These are phyloP conservation scores for Falco berigora DNA, from an alignment of 2,797 vertebrate species.

Conservation along the genomic window DNA sequence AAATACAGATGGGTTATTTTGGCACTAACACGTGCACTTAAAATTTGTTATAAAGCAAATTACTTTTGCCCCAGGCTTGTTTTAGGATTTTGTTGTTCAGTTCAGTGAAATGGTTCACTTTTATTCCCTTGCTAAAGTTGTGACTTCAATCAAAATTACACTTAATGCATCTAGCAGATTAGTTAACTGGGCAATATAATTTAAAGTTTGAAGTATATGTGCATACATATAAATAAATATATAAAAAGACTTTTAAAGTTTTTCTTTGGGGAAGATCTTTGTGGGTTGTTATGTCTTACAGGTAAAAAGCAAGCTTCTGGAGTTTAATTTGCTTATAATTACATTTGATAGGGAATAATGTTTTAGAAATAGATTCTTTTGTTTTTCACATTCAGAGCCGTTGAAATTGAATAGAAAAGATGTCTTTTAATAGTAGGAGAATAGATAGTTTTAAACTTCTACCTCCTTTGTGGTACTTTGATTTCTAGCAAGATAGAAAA, in stretches of 20 bases:
- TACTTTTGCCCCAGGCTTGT: not conserved
- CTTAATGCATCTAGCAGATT: not conserved
- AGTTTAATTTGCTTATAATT: conserved; percentile 27
- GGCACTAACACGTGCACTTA: not conserved
- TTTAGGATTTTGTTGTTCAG: not conserved
- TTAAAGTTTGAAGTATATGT: not conserved
- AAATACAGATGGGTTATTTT: not conserved
- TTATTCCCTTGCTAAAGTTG: not conserved
- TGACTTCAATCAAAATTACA: not conserved
- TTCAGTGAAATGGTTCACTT: conserved; percentile 17
- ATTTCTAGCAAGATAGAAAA: not conserved
- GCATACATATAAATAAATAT: not conserved
- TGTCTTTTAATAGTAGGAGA: not conserved
- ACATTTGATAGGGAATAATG: not conserved
- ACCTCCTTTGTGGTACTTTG: conserved; percentile 16
- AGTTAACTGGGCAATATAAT: not conserved
- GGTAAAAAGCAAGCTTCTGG: not conserved
- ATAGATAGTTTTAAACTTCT: conserved; percentile 24
- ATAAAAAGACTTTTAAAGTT: not conserved
- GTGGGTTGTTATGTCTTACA: not conserved
- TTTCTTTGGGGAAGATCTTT: not conserved
- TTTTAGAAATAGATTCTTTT: conserved; percentile 31
- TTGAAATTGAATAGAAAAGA: conserved; percentile 25
- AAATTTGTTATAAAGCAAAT: not conserved
- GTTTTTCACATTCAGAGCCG: conserved; percentile 6